Percentiles rank a stretch among this genome's conserved stretches.
These are phyloP conservation scores for Papilio dardanus DNA, from an alignment of 1,140 invertebrate species.

Conservation along the genomic window DNA sequence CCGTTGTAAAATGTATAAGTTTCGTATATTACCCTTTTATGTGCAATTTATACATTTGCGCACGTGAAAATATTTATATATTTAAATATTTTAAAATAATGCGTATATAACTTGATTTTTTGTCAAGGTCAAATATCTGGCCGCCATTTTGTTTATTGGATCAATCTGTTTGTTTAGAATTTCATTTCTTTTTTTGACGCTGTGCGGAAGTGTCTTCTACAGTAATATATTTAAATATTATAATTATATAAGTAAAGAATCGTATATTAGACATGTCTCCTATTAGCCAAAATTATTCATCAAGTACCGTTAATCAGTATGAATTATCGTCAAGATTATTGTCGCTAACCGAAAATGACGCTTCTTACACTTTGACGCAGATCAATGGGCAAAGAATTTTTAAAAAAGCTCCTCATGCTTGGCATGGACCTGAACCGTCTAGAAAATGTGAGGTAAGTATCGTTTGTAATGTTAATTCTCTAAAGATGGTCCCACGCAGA, in stretches of 20 bases:
- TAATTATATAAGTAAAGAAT: constrained; percentile 64
- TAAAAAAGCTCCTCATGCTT: constrained; percentile 74
- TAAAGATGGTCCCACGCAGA: not conserved
- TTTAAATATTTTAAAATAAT: not conserved
- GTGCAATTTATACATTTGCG: not conserved
- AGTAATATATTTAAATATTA: constrained; percentile 43
- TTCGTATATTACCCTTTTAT: not conserved
- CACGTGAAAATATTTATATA: not conserved
- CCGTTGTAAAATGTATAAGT: not conserved
- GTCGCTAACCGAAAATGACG: constrained; percentile 75
- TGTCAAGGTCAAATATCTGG: not conserved
- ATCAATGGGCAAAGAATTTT: constrained; percentile 79
- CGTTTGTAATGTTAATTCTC: not conserved
- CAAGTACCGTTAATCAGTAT: constrained; percentile 80
- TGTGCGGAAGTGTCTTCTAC: constrained; percentile 40
- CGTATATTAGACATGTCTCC: constrained; percentile 68
- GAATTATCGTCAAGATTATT: constrained; percentile 79
- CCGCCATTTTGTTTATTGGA: constrained; percentile 6
- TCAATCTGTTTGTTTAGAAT: constrained; percentile 10
- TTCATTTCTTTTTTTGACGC: constrained; percentile 51
- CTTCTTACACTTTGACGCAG: constrained; percentile 77
- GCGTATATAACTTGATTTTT: not conserved
- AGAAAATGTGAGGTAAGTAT: constrained; percentile 76
- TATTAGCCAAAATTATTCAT: constrained; percentile 75
- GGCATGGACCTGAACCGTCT: constrained; percentile 74